These are phyloP conservation scores for Nematolebias whitei DNA, from an alignment of 2,113 vertebrate genomes.

Conservation along the genomic window DNA sequence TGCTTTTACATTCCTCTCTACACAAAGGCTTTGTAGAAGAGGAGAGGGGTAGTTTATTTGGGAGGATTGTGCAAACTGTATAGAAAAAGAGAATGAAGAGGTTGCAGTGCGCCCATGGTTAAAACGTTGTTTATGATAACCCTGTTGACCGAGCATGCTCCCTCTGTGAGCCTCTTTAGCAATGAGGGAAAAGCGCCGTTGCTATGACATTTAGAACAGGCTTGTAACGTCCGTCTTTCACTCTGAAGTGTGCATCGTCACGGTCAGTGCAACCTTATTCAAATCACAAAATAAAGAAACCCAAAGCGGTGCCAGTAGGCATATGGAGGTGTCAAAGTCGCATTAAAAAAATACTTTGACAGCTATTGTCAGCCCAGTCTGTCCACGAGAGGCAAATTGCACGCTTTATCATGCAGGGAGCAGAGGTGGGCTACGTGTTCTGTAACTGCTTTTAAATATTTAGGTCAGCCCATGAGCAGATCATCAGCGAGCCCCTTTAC, in stretches of 20 bases:
- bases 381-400: constrained; percentile 65
- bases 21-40: not conserved
- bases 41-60: not conserved
- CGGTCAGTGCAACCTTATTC: constrained; percentile 25
- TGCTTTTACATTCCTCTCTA: constrained; percentile 5
- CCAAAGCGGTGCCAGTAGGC: constrained; percentile 38
- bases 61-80: not conserved
- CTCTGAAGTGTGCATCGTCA: constrained; percentile 12
- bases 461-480: constrained; percentile 74
- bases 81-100: too few species aligned
- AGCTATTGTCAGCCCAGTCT: constrained; percentile 64
- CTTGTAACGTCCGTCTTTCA: constrained; percentile 34
- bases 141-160: constrained; percentile 27
- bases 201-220: constrained; percentile 34
- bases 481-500: constrained; percentile 77
- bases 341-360: constrained; percentile 61
- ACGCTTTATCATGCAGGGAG: constrained; percentile 64
- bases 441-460: constrained; percentile 66
- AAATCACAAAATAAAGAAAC: constrained; percentile 35
- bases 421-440: constrained; percentile 56
- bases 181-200: constrained; percentile 21
- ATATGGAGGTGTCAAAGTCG: constrained; percentile 63
- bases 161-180: constrained; percentile 39
- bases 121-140: too few species aligned
- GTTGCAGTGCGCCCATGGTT: too few species aligned